A percentile compares a stretch with the other conserved stretches of the same genome.
Evolutionary conservation across 2,888 invertebrate genomes (phyloP).

Genomic region (Orthosia gracilis): DNA sequence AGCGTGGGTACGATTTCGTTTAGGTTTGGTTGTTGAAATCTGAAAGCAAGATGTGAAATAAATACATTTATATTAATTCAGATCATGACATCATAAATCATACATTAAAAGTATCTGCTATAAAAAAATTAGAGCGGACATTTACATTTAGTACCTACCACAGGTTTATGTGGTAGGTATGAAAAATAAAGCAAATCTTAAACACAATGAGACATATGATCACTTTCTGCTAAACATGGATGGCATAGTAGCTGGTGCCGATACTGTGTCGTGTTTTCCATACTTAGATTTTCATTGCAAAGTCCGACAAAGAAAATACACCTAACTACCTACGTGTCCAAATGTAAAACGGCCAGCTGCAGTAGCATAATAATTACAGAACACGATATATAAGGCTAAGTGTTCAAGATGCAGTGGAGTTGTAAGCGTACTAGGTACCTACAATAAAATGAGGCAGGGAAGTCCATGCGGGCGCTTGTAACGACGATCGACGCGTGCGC

Average conservation of each 20-base stretch:
- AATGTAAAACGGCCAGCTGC: slow-evolving; percentile 55
- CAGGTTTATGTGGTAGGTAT: too few species aligned
- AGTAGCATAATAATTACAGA: slow-evolving; percentile 38
- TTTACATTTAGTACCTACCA: too few species aligned
- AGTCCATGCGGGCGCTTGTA: slow-evolving; percentile 82
- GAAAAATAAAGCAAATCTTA: too few species aligned
- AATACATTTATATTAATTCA: too few species aligned
- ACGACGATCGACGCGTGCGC: slow-evolving; percentile 65
- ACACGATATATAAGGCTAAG: slow-evolving; percentile 56
- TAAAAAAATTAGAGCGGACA: too few species aligned
- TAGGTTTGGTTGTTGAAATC: neutral
- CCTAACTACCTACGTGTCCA: neutral
- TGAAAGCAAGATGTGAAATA: neutral
- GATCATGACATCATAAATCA: too few species aligned
- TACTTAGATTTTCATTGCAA: neutral
- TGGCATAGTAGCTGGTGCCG: neutral
- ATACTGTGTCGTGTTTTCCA: neutral
- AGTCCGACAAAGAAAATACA: slow-evolving; percentile 11
- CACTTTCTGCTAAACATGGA: neutral
- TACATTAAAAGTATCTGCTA: too few species aligned
- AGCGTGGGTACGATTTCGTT: neutral
- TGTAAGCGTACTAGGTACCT: slow-evolving; percentile 58
- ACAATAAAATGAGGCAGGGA: slow-evolving; percentile 74
- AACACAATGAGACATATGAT: too few species aligned
- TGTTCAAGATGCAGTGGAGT: slow-evolving; percentile 64